Conservation (phyloP, 2,888 invertebrate species). For the Drosophila mayaguana region DNA sequence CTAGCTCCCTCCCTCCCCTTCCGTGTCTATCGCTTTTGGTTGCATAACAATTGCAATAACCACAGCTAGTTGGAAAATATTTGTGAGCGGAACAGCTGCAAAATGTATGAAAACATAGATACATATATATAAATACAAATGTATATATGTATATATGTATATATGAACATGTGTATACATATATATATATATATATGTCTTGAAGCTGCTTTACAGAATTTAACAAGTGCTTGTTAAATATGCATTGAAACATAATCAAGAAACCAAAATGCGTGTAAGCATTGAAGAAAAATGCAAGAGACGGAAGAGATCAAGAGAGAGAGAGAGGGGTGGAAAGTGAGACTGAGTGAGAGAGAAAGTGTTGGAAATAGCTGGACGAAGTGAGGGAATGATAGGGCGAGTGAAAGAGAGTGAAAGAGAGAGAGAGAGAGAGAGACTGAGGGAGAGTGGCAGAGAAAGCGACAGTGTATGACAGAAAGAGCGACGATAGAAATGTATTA, state of each 20-base stretch:
- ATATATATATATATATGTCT: conserved; percentile 14
- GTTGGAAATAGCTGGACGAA: no score
- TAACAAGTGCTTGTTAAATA: conserved; percentile 32
- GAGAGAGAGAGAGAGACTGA: background rate
- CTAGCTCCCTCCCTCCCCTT: background rate
- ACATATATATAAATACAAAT: background rate
- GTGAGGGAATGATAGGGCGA: background rate
- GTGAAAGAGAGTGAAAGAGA: background rate
- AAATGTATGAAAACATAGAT: conserved; percentile 18
- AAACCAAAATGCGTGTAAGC: background rate
- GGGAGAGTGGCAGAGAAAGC: background rate
- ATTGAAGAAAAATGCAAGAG: background rate
- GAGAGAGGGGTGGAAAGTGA: background rate
- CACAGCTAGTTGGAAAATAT: conserved; percentile 38
- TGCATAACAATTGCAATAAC: conserved; percentile 37
- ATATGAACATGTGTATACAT: conserved; percentile 14
- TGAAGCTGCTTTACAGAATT: conserved; percentile 3
- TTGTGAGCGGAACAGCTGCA: conserved; percentile 36
- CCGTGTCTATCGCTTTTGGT: background rate
- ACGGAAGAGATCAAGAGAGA: background rate
- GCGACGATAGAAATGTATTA: no score
- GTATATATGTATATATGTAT: background rate
- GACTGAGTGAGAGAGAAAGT: background rate
- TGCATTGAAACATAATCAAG: conserved; percentile 1
- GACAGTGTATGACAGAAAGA: no score